A percentile compares a stretch with the other conserved stretches of the same genome.
These are phyloP conservation scores for Orthonyx spaldingii DNA, from an alignment of 2,113 vertebrate species.

Conservation along the genomic window DNA sequence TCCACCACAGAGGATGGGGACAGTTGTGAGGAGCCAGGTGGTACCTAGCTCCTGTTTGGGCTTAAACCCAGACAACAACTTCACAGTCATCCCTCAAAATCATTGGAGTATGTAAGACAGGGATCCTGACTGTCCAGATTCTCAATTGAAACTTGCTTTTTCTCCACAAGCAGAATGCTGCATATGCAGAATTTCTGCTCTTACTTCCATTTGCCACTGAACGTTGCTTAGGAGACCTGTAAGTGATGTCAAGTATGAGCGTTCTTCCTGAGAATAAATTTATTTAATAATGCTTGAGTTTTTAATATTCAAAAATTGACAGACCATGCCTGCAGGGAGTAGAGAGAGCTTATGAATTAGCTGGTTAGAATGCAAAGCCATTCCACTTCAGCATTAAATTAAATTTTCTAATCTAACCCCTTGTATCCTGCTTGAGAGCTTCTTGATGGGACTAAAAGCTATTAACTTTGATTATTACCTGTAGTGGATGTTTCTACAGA, in stretches of 20 bases:
- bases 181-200: neutral
- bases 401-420: neutral
- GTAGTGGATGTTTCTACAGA: neutral
- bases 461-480: neutral
- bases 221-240: neutral
- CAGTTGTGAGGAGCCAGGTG: rapidly evolving
- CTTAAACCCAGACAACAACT: neutral
- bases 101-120: rapidly evolving
- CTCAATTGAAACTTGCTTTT: neutral
- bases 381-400: neutral
- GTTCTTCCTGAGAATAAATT: neutral
- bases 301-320: neutral
- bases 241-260: neutral
- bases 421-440: neutral
- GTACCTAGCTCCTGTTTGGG: neutral
- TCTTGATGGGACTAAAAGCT: neutral
- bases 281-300: neutral
- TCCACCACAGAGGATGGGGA: neutral
- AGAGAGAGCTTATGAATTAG: neutral
- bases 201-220: neutral
- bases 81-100: neutral
- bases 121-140: neutral
- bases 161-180: neutral
- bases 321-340: neutral
- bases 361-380: neutral